Evolutionary conservation across 1,140 invertebrate species (phyloP), one percentile per base, ranked within the genome.

Genomic region (Wiebesia pumilae): DNA sequence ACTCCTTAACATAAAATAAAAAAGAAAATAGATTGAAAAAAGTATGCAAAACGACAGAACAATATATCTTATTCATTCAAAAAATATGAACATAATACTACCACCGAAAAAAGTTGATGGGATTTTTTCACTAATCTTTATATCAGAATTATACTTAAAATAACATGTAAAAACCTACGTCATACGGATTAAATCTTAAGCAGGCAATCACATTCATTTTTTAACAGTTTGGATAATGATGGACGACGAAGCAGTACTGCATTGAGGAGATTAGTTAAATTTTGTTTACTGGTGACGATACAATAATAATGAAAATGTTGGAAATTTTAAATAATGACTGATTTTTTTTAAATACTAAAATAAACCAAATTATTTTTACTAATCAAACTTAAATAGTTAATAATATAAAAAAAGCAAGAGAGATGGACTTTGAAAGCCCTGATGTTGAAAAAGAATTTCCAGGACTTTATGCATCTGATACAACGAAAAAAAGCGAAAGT

Each of bases 371-470:
- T 75, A 1, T 10, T 75, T 75, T 75, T 0, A 38, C 19, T 21
- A 38, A 40, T 43, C 24, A 43, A 51, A 83, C 2, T 38, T 27
- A 51, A 54, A 27, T 35, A 65, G 30, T 16, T 67, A 12, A 47
- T 47, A 35, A 35, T 21, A 73, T 16, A 6, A 51, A 69, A 83
- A n/a, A 67, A 51, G 43, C 24, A 62, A 27, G 12, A 67, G 92
- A 88, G 88, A 98, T 98, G 97, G 97, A 98, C 94, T 98, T 98
- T 93, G 97, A 98, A 94, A 97, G 97, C 93, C 97, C 97, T 62
- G 97, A 98, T 90, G 96, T 97, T 73, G 97, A 97, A 92, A 97
- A 97, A 93, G 97, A 98, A 93, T 98, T 98, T 94, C 97, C 97
- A 58, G 97, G 97, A 69, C 93, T 98, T 78, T 98, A 98, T 91